A percentile compares a stretch with the other conserved stretches of the same genome.
phyloP scores from a whole-genome alignment of 2,888 invertebrate species.

The Scaptodrosophila latifasciaeformis region DNA sequence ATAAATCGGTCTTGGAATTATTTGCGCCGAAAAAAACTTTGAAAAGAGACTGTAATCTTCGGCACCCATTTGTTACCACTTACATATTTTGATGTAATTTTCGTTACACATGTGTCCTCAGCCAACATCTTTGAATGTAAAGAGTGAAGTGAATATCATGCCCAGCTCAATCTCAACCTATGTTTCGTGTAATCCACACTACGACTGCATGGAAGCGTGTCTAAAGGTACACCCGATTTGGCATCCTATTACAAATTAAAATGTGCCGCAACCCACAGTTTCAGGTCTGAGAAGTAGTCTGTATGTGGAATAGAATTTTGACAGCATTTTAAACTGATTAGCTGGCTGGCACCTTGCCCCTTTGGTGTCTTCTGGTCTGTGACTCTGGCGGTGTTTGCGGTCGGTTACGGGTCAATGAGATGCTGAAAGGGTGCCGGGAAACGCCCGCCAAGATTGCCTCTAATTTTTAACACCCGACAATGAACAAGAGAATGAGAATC shows the following conservation, averaged over 20 bases:
- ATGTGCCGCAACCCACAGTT: constrained; percentile 50
- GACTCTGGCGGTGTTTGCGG: constrained; percentile 23
- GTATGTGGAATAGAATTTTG: constrained; percentile 24
- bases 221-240: constrained; percentile 67
- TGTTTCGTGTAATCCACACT: constrained; percentile 57
- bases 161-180: constrained; percentile 5
- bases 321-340: constrained; percentile 55
- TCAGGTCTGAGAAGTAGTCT: not conserved
- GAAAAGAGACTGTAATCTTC: too few relatives aligned
- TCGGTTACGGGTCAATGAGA: constrained; percentile 62
- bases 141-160: not conserved
- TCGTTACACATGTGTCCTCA: too few relatives aligned
- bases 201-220: constrained; percentile 52
- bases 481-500: constrained; percentile 24
- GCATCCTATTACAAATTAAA: constrained; percentile 71
- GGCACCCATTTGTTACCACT: too few relatives aligned
- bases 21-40: too few relatives aligned
- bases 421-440: constrained; percentile 55
- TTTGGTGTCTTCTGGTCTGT: not conserved
- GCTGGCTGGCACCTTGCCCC: constrained; percentile 39
- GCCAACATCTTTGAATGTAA: too few relatives aligned
- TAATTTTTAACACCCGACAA: constrained; percentile 45
- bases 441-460: constrained; percentile 39
- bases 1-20: too few relatives aligned
- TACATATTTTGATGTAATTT: too few relatives aligned